Evolutionary conservation across 2,888 invertebrate species (phyloP).

Genomic region (Diarsia mendica): DNA sequence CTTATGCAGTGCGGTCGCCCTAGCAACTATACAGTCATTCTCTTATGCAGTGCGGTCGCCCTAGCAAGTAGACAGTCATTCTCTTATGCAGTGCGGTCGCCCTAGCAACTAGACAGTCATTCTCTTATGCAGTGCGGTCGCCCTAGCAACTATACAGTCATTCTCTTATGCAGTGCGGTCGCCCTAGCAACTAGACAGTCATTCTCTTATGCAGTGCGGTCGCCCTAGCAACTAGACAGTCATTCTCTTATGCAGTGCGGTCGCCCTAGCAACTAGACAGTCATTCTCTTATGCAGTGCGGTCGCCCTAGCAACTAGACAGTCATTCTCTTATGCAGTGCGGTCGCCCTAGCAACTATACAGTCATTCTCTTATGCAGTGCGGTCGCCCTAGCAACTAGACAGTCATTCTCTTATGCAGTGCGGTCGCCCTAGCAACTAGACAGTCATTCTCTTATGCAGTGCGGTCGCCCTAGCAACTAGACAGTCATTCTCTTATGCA

Average conservation of each 20-base stretch:
- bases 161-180: background rate
- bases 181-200: background rate
- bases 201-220: background rate
- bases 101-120: background rate
- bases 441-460: background rate
- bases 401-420: background rate
- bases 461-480: background rate
- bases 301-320: background rate
- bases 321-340: background rate
- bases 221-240: background rate
- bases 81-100: background rate
- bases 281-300: background rate
- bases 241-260: background rate
- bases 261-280: background rate
- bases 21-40: background rate
- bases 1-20: background rate
- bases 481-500: background rate
- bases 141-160: background rate
- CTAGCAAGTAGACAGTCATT: background rate
- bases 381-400: background rate
- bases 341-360: background rate
- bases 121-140: background rate
- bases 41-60: background rate
- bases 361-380: background rate
- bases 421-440: background rate